Conservation (phyloP, 2,888 invertebrate species). For the Xylophagus ater region DNA sequence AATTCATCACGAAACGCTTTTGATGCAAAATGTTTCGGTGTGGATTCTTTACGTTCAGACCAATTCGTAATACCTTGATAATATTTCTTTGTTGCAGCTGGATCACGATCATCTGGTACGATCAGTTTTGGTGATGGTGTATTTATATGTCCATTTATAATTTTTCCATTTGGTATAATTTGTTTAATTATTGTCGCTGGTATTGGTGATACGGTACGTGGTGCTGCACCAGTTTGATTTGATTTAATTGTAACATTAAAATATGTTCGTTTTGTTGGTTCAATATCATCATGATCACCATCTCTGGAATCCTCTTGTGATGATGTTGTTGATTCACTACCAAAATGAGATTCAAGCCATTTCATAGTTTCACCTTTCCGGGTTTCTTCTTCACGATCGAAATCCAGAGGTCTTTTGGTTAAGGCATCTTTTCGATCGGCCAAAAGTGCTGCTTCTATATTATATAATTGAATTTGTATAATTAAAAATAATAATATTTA, state of each 20-base stretch:
- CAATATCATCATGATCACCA: conserved; percentile 45
- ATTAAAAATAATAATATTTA: neutral
- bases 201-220: conserved; percentile 39
- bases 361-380: conserved; percentile 82
- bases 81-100: conserved; percentile 44
- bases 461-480: neutral
- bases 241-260: conserved; percentile 69
- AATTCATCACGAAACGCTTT: conserved; percentile 38
- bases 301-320: conserved; percentile 40
- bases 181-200: conserved; percentile 40
- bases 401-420: conserved; percentile 69
- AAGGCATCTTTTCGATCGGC: conserved; percentile 69
- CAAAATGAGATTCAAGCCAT: conserved; percentile 85
- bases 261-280: conserved; percentile 57
- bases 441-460: conserved; percentile 32
- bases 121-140: conserved; percentile 45
- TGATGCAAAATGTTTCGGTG: conserved; percentile 33
- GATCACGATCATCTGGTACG: conserved; percentile 45
- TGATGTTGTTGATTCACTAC: conserved; percentile 71
- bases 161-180: conserved; percentile 31
- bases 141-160: conserved; percentile 16
- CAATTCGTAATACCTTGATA: conserved; percentile 70
- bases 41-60: conserved; percentile 52
- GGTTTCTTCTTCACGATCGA: conserved; percentile 80
- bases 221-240: conserved; percentile 30